Conservation (phyloP, 2,888 invertebrate species). For the Lochmaea capreae region DNA sequence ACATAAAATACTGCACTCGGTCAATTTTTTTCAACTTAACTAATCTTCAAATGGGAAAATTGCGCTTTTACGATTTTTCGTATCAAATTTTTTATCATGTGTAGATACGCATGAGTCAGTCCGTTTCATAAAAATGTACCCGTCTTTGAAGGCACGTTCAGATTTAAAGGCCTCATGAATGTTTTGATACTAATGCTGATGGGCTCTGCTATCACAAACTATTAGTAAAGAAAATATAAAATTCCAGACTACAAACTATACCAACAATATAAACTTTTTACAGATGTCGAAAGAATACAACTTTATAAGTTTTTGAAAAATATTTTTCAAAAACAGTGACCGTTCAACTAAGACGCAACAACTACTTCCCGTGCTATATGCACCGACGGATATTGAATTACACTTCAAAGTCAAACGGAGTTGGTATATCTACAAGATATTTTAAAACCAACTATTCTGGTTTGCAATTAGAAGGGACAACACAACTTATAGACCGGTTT, state of each 20-base stretch:
- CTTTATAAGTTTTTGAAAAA: too few species aligned
- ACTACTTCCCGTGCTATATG: too few species aligned
- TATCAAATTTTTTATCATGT: not conserved
- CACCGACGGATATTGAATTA: too few species aligned
- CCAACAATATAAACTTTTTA: not conserved
- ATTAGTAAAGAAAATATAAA: not conserved
- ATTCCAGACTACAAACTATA: not conserved
- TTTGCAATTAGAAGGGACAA: too few species aligned
- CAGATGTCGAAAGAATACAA: too few species aligned
- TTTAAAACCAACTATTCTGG: too few species aligned
- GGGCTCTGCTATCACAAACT: not conserved
- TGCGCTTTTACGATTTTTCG: not conserved
- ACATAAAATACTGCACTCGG: slow-evolving; percentile 8
- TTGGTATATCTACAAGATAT: too few species aligned
- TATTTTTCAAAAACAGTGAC: too few species aligned
- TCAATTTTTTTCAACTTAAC: not conserved
- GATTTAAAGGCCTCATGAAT: not conserved
- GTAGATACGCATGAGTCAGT: not conserved
- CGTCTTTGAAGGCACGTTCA: not conserved
- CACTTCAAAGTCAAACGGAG: too few species aligned
- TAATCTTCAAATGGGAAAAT: not conserved
- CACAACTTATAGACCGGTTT: too few species aligned
- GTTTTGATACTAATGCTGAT: not conserved
- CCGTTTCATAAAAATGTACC: not conserved
- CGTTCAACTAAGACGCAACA: too few species aligned